Evolutionary conservation across 2,888 invertebrate genomes (phyloP).

Genomic region (Resseliella maxima): DNA sequence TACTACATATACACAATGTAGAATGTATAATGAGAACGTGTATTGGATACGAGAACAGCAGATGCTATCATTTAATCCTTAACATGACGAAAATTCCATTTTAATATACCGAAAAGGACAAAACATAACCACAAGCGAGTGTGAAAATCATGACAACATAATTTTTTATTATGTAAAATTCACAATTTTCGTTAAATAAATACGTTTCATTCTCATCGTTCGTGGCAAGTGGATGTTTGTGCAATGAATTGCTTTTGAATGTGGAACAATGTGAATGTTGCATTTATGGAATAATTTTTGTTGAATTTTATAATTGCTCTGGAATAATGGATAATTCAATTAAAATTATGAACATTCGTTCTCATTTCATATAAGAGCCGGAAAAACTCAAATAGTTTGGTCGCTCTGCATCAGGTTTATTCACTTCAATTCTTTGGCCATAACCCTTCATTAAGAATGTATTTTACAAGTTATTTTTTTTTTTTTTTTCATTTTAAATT

Average conservation of each 20-base stretch:
- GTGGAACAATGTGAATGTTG: constrained; percentile 4
- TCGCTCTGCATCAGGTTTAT: not conserved
- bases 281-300: not conserved
- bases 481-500: not conserved
- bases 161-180: not conserved
- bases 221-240: not conserved
- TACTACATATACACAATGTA: no score
- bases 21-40: not conserved
- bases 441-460: constrained; percentile 22
- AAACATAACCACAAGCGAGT: not conserved
- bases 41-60: not conserved
- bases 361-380: not conserved
- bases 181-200: constrained; percentile 38
- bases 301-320: constrained; percentile 54
- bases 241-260: not conserved
- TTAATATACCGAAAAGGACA: constrained; percentile 35
- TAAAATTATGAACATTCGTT: constrained; percentile 39
- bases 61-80: constrained; percentile 29
- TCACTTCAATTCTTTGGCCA: not conserved
- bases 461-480: not conserved
- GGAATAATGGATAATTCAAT: constrained; percentile 43
- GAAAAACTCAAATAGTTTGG: not conserved
- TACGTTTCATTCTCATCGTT: not conserved
- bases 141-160: not conserved
- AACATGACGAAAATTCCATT: constrained; percentile 52